Evolutionary conservation across 92 coral and sea anemone genomes (phyloP).

Genomic region (Zoanthus sansibaricus): DNA sequence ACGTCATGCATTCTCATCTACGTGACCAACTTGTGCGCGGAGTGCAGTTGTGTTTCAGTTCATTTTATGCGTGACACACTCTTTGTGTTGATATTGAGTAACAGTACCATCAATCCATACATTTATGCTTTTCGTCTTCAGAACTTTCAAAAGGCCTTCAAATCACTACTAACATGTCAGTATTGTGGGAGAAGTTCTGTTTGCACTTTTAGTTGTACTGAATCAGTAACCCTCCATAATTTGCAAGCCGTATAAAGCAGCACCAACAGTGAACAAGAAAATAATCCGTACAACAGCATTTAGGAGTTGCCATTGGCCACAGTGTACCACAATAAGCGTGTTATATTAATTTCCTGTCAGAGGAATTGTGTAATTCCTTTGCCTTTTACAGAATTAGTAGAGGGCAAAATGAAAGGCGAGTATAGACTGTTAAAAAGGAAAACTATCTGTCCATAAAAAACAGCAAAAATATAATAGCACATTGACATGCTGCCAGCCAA

Average conservation of each 20-base stretch:
- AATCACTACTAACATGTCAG: conserved; percentile 48
- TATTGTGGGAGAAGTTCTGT: neutral
- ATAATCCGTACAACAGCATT: neutral
- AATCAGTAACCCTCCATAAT: conserved; percentile 25
- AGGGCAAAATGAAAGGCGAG: no score
- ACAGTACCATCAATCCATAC: conserved; percentile 89
- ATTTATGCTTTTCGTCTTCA: conserved; percentile 90
- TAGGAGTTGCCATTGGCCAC: no score
- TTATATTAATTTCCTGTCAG: no score
- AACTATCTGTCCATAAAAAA: no score
- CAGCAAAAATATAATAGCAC: no score
- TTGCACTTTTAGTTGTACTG: neutral
- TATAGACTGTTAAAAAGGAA: no score
- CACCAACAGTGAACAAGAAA: conserved; percentile 4
- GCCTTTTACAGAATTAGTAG: no score
- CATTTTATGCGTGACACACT: conserved; percentile 90
- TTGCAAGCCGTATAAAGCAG: conserved; percentile 2
- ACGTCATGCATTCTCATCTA: conserved; percentile 88
- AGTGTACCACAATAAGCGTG: no score
- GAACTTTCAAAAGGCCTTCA: conserved; percentile 85
- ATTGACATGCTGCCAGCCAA: no score
- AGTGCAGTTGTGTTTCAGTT: conserved; percentile 81
- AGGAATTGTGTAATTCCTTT: no score
- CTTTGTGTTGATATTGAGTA: conserved; percentile 80
- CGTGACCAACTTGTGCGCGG: conserved; percentile 82